Percentiles rank a stretch among this genome's conserved stretches.
phyloP scores from a whole-genome alignment of 2,888 invertebrate genomes.

The Tanaodytes sp. region DNA sequence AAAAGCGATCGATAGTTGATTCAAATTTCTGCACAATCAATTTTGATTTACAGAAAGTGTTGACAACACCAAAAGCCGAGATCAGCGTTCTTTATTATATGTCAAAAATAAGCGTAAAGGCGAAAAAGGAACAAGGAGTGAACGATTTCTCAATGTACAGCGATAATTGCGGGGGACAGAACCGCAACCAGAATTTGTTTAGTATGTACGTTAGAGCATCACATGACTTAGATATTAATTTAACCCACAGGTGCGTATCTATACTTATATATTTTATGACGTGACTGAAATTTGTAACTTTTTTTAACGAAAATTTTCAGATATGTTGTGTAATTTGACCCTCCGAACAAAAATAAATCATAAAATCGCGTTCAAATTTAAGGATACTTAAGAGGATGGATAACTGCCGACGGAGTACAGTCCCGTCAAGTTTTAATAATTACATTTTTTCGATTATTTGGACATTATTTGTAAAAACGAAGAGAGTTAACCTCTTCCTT shows the following conservation, averaged over 20 bases:
- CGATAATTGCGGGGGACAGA: slow-evolving; percentile 24
- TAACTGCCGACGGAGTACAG: no score
- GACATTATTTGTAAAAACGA: no score
- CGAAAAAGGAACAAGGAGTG: not conserved
- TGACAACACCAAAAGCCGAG: slow-evolving; percentile 7
- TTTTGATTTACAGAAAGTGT: slow-evolving; percentile 17
- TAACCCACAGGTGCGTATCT: slow-evolving; percentile 12
- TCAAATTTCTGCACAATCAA: slow-evolving; percentile 24
- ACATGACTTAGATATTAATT: not conserved
- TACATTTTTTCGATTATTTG: no score
- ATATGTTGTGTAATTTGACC: no score
- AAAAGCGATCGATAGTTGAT: slow-evolving; percentile 20
- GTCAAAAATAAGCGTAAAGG: slow-evolving; percentile 1
- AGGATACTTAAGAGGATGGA: no score
- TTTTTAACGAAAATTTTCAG: no score
- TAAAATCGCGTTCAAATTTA: no score
- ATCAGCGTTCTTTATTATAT: slow-evolving; percentile 21
- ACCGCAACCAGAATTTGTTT: slow-evolving; percentile 12
- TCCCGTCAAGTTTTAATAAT: no score
- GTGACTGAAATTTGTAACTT: no score
- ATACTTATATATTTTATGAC: no score
- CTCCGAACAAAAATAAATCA: no score
- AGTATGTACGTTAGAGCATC: slow-evolving; percentile 8
- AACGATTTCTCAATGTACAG: slow-evolving; percentile 5
- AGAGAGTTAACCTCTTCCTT: no score